These are phyloP conservation scores for Eptatretus atami DNA, from an alignment of 2,797 vertebrate genomes.

Conservation along the genomic window DNA sequence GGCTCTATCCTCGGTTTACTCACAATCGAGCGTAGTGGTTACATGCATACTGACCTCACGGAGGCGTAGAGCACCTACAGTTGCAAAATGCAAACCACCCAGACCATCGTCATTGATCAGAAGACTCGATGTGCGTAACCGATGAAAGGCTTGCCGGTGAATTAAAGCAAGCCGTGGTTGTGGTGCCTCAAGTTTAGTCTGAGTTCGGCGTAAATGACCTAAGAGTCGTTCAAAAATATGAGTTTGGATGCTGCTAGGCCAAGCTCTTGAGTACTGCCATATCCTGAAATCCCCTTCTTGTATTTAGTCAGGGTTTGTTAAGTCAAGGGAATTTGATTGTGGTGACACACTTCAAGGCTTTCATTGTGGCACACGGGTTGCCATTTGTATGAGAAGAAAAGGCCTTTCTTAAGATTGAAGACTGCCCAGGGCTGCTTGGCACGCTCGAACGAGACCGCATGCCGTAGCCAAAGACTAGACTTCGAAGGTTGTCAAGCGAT, in stretches of 20 bases:
- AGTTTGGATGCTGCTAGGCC: slow-evolving; percentile 82
- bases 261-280: slow-evolving; percentile 83
- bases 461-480: too few species aligned
- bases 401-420: too few species aligned
- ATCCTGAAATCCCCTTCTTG: slow-evolving; percentile 50
- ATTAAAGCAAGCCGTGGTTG: slow-evolving; percentile 68
- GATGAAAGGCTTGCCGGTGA: slow-evolving; percentile 55
- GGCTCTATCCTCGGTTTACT: slow-evolving; percentile 64
- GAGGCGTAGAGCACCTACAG: slow-evolving; percentile 45
- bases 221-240: slow-evolving; percentile 64
- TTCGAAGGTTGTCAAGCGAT: too few species aligned
- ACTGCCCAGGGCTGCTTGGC: too few species aligned
- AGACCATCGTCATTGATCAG: slow-evolving; percentile 93
- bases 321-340: slow-evolving; percentile 75
- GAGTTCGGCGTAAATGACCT: slow-evolving; percentile 60
- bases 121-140: slow-evolving; percentile 45
- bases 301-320: slow-evolving; percentile 53
- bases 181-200: slow-evolving; percentile 83
- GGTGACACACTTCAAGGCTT: slow-evolving; percentile 43
- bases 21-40: slow-evolving; percentile 74
- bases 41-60: slow-evolving; percentile 76
- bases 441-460: too few species aligned
- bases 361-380: slow-evolving; percentile 33
- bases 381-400: too few species aligned
- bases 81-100: slow-evolving; percentile 52